Conservation (phyloP, 2,113 vertebrate genomes). For the Syrmaticus mikado region DNA sequence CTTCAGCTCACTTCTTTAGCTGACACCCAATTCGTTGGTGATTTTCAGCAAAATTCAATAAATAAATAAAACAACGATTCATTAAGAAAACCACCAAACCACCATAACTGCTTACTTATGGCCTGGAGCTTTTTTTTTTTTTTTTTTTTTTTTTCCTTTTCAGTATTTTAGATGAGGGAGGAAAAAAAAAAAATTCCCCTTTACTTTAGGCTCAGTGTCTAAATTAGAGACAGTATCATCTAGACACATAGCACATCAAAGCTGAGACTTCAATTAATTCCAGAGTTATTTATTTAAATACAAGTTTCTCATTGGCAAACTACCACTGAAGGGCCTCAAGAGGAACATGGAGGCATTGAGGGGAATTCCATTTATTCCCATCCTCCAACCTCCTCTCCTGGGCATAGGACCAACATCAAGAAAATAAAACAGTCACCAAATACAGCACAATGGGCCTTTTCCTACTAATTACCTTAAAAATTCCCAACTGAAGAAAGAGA, state of each 20-base stretch:
- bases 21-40: background rate
- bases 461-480: constrained; percentile 26
- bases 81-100: background rate
- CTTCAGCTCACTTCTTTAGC: background rate
- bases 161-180: background rate
- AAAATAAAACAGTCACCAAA: constrained; percentile 31
- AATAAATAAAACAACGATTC: background rate
- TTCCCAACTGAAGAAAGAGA: background rate
- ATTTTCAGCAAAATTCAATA: background rate
- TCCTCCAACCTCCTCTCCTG: background rate
- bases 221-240: background rate
- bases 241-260: background rate
- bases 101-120: background rate
- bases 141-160: background rate
- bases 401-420: constrained; percentile 3
- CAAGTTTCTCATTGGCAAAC: background rate
- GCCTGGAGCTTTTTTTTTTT: background rate
- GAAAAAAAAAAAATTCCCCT: background rate
- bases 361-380: constrained; percentile 26
- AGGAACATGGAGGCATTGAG: background rate
- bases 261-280: background rate
- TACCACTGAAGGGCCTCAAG: background rate
- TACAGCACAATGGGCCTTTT: background rate
- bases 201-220: background rate
- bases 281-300: constrained; percentile 16